Evolutionary conservation across 1,140 invertebrate genomes (phyloP), one percentile per base, ranked within the genome.

Genomic region (Trissolcus basalis): DNA sequence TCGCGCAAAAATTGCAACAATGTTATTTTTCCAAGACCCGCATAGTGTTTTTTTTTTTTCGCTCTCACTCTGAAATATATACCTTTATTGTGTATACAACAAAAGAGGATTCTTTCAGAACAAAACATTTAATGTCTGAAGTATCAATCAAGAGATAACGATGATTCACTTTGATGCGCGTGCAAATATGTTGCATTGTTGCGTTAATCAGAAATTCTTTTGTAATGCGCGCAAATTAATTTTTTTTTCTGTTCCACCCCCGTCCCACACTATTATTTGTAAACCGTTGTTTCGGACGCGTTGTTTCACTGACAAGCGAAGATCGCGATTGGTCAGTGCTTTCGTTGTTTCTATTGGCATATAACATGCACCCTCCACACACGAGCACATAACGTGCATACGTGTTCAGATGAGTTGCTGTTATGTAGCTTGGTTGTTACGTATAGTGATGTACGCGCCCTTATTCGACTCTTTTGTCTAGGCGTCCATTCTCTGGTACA

Each of bases 391-490:
- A 59, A 53, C 44, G 33, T 47, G 45, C 51, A 64, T 54, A 72
- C 69, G 41, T 59, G 61, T 74, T 49, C 59, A 54, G 63, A 73
- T 69, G 47, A 69, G 58, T 55, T 32, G 61, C 44, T 51, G 71
- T 68, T 80, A 81, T 74, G 78, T 80, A 75, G 80, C 68, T 82
- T 80, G 80, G 56, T 74, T 71, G 79, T 79, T 78, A 75, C 75
- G 75, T 83, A 27, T 27, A 82, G 81, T 50, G 72, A 79, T 83
- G 82, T 73, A 77, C 78, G 76, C 81, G 82, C 84, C 82, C 83
- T 86, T 86, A 85, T 85, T 87, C 81, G 82, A 85, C 85, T 87
- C 86, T 87, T 88, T 86, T 88, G 86, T 87, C 84, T 88, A 87
- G 82, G 83, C 86, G 82, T 86, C 85, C 86, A 87, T 87, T 87